A percentile compares a stretch with the other conserved stretches of the same genome.
Evolutionary conservation across 1,140 invertebrate genomes (phyloP).

Genomic region (Apocrypta bakeri): DNA sequence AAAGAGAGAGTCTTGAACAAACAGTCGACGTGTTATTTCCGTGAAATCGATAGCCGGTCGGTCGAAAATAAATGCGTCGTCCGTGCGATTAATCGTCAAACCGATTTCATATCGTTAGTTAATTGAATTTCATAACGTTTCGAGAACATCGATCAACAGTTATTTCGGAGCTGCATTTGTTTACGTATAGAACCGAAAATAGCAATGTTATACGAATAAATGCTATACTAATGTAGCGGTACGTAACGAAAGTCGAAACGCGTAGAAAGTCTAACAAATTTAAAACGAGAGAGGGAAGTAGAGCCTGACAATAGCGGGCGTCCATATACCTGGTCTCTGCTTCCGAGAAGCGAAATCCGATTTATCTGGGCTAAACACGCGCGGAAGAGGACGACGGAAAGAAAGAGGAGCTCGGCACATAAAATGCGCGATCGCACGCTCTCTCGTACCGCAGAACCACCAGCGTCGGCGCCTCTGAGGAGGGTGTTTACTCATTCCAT

Average conservation of each 20-base stretch:
- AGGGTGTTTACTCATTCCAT: constrained; percentile 68
- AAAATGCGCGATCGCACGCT: constrained; percentile 52
- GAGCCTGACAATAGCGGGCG: constrained; percentile 24
- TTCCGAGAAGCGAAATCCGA: constrained; percentile 62
- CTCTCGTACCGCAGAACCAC: background rate
- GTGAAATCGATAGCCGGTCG: background rate
- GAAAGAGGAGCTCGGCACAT: constrained; percentile 44
- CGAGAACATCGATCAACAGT: background rate
- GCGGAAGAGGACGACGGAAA: background rate
- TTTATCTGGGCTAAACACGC: constrained; percentile 57
- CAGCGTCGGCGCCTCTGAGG: constrained; percentile 62
- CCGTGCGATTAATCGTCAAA: background rate
- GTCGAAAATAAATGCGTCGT: background rate
- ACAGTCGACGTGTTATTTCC: background rate
- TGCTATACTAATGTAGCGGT: too few relatives aligned
- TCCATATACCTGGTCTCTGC: constrained; percentile 53
- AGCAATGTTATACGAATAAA: too few relatives aligned
- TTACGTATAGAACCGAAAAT: background rate
- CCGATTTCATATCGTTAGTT: background rate
- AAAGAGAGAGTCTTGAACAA: background rate
- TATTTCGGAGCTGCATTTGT: background rate
- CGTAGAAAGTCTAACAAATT: constrained; percentile 3
- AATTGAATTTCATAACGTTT: constrained; percentile 4
- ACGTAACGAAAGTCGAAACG: background rate
- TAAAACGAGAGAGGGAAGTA: background rate